Evolutionary conservation across 1,140 invertebrate species (phyloP).

Genomic region (Procambarus clarkii): DNA sequence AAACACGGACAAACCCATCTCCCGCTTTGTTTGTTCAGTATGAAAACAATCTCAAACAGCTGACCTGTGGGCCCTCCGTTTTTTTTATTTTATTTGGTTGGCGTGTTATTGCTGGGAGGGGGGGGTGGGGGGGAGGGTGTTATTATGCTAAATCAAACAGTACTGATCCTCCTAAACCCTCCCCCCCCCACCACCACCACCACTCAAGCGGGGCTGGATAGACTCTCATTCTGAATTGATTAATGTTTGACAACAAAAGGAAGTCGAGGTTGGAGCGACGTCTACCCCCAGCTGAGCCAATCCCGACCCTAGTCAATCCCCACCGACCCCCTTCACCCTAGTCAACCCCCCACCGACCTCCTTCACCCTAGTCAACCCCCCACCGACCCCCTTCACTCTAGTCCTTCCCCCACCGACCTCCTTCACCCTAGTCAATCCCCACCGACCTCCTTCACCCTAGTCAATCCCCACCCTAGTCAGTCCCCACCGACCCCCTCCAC

Average conservation of each 20-base stretch:
- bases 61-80: background rate
- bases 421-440: too few species aligned
- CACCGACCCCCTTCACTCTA: too few species aligned
- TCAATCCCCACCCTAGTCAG: background rate
- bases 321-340: too few species aligned
- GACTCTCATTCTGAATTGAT: background rate
- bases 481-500: background rate
- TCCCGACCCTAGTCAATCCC: background rate
- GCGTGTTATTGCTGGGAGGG: background rate
- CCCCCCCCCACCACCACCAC: too few species aligned
- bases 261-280: background rate
- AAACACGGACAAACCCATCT: background rate
- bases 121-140: background rate
- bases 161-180: background rate
- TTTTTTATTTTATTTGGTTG: background rate
- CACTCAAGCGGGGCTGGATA: background rate
- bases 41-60: background rate
- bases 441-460: too few species aligned
- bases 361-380: too few species aligned
- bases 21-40: background rate
- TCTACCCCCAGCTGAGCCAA: too few species aligned
- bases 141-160: background rate
- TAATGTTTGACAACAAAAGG: background rate
- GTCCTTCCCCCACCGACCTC: too few species aligned
- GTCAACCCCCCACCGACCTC: too few species aligned